Base-by-base conservation (phyloP, 2,888 invertebrate species). In the Subacronicta megacephala region DNA sequence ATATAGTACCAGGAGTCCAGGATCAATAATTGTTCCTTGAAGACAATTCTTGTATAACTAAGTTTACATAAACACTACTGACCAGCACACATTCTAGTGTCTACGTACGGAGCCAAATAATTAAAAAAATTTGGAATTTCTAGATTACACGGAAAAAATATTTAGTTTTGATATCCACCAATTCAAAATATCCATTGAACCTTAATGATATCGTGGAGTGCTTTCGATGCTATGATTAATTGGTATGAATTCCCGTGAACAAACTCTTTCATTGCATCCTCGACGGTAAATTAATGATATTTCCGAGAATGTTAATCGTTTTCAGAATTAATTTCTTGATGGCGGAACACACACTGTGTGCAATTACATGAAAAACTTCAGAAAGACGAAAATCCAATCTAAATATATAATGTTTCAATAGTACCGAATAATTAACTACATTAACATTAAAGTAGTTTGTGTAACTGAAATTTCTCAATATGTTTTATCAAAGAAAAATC, bases 101-200 rank as follows among this genome's bases (percentile, higher is more conserved):
- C 75, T 26, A 26, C 26, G 26, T 75, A 67, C 62, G 45, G 67
- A 66, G 58, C 63, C 59, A n/a, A n/a, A n/a, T n/a, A n/a, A n/a
- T n/a, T n/a, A n/a, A n/a, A n/a, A n/a, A n/a, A n/a, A n/a, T n/a
- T n/a, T n/a, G n/a, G n/a, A n/a, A n/a, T n/a, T n/a, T n/a, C n/a
- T n/a, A n/a, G n/a, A n/a, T n/a, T n/a, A n/a, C n/a, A n/a, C n/a
- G n/a, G n/a, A n/a, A n/a, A n/a, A n/a, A n/a, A n/a, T n/a, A n/a
- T n/a, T n/a, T n/a, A n/a, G n/a, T n/a, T n/a, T n/a, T n/a, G 7
- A 12, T 26, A 17, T 31, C 0, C 9, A 36, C 36, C 5, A 12
- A 7, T 29, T 29, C 9, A n/a, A n/a, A n/a, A n/a, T n/a, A n/a
- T n/a, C n/a, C n/a, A 10, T 26, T 26, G 3, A 29, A 29, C 4